Percentiles rank a stretch among this genome's conserved stretches.
phyloP scores from a whole-genome alignment of 2,797 vertebrate genomes.

The Netta rufina region DNA sequence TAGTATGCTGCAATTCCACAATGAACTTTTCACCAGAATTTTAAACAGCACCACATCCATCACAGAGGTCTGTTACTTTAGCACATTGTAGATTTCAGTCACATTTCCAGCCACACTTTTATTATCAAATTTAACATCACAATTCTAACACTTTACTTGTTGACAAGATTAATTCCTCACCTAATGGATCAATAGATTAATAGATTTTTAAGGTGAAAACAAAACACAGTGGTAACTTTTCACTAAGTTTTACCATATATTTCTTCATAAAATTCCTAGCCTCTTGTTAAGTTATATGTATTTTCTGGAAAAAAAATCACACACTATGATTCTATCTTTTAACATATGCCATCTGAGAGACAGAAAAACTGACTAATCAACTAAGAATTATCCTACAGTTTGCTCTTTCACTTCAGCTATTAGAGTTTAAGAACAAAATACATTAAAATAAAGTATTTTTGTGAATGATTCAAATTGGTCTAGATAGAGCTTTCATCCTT shows the following conservation, averaged over 20 bases:
- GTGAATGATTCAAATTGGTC: background rate
- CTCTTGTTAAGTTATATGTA: background rate
- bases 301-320: background rate
- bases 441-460: background rate
- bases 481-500: background rate
- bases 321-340: background rate
- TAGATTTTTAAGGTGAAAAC: background rate
- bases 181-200: background rate
- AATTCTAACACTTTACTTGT: background rate
- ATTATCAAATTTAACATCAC: background rate
- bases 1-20: background rate
- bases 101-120: background rate
- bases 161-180: background rate
- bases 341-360: background rate
- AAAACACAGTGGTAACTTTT: background rate
- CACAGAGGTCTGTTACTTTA: background rate
- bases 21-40: background rate
- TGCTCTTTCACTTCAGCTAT: conserved; percentile 20
- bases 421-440: background rate
- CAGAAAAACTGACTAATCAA: background rate
- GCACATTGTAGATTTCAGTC: background rate
- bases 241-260: background rate
- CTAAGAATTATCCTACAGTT: background rate
- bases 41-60: background rate
- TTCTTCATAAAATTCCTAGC: background rate